Evolutionary conservation across 2,797 vertebrate genomes (phyloP).

Genomic region (Macrochelys suwanniensis): DNA sequence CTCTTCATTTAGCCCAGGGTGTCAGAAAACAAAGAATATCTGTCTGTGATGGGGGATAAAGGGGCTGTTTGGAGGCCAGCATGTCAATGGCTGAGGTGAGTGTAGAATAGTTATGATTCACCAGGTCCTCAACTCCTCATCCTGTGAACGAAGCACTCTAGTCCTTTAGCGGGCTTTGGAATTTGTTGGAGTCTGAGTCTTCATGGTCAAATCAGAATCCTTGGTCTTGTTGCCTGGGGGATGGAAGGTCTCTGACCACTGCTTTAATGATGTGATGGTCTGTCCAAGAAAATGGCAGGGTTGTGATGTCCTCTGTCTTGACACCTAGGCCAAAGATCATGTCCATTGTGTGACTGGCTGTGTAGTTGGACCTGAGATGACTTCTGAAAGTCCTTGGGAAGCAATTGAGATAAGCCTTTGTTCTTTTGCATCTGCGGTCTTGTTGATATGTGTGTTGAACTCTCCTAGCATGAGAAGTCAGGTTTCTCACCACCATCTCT

Average conservation of each 20-base stretch:
- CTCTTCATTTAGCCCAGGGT: neutral
- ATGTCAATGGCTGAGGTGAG: neutral
- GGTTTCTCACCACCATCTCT: neutral
- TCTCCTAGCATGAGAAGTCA: neutral
- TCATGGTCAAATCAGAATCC: neutral
- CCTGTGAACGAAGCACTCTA: neutral
- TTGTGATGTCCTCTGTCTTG: neutral
- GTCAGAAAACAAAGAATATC: neutral
- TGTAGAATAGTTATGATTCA: neutral
- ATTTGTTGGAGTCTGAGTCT: neutral
- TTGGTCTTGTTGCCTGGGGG: neutral
- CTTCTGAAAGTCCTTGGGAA: neutral
- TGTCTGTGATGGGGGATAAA: neutral
- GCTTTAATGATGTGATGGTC: neutral
- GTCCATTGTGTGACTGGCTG: neutral
- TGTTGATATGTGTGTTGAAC: neutral
- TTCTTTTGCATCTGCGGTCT: neutral
- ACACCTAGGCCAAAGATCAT: neutral
- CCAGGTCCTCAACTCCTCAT: neutral
- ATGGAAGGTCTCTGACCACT: neutral
- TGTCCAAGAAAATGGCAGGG: neutral
- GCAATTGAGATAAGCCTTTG: neutral
- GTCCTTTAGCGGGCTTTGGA: neutral
- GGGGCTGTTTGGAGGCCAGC: neutral
- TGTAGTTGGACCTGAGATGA: neutral